Evolutionary conservation across 2,888 invertebrate species (phyloP).

Genomic region (Lymantria monacha): DNA sequence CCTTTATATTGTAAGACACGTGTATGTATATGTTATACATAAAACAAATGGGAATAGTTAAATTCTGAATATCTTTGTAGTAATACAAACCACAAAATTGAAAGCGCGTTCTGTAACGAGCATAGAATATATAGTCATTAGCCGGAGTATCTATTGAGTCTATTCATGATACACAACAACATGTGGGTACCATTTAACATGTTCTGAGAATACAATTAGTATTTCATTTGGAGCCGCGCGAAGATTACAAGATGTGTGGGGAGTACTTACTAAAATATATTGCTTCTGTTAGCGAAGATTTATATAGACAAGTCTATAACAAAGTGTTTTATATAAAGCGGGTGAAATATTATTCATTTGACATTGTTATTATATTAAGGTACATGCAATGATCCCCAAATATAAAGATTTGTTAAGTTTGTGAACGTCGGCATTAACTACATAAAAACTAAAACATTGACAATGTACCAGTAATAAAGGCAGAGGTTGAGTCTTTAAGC

Average conservation of each 20-base stretch:
- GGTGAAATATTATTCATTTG: conserved; percentile 27
- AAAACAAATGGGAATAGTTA: too few relatives aligned
- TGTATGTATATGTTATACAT: too few relatives aligned
- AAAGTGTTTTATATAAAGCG: conserved; percentile 25
- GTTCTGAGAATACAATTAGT: conserved; percentile 52
- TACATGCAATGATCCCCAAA: too few relatives aligned
- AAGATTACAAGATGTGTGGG: conserved; percentile 46
- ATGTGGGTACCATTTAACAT: conserved; percentile 35
- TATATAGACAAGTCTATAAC: conserved; percentile 31
- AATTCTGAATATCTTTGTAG: too few relatives aligned
- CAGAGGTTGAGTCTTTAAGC: conserved; percentile 50
- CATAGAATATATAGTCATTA: conserved; percentile 33
- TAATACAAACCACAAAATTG: too few relatives aligned
- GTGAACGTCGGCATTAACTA: conserved; percentile 8
- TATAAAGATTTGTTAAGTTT: neutral
- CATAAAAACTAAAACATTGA: conserved; percentile 37
- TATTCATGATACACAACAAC: conserved; percentile 22
- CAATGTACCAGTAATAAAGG: conserved; percentile 43
- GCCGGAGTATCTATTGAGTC: conserved; percentile 40
- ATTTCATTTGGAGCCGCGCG: conserved; percentile 48
- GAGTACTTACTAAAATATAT: conserved; percentile 43
- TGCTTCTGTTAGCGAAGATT: conserved; percentile 38
- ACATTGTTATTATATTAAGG: too few relatives aligned
- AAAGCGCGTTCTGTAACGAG: neutral
- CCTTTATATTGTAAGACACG: too few relatives aligned